A percentile compares a stretch with the other conserved stretches of the same genome.
phyloP scores from a whole-genome alignment of 2,797 vertebrate species.

The Poeciliopsis paucimaculata region DNA sequence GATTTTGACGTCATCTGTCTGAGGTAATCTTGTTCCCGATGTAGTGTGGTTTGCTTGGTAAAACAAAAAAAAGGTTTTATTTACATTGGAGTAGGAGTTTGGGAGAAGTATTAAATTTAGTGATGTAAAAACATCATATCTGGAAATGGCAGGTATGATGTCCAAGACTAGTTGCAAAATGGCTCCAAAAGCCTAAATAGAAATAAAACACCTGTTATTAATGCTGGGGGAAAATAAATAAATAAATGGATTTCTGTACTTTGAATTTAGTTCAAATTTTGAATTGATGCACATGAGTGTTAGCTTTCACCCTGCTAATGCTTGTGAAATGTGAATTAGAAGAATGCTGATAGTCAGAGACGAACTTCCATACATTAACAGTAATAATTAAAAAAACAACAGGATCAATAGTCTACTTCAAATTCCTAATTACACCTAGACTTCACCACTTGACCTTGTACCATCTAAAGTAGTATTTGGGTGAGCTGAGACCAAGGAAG shows the following conservation, averaged over 20 bases:
- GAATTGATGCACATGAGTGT: not conserved
- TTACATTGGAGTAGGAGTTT: not conserved
- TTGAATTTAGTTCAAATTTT: not conserved
- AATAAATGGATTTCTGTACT: not conserved
- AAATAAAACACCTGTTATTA: not conserved
- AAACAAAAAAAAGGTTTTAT: not conserved
- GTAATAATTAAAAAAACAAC: not conserved
- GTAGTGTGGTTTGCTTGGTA: no score
- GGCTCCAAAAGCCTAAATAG: not conserved
- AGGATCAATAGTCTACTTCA: not conserved
- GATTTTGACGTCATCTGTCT: not conserved
- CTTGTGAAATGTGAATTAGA: not conserved
- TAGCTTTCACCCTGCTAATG: not conserved
- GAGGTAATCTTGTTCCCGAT: no score
- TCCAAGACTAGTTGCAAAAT: not conserved
- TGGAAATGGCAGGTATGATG: not conserved
- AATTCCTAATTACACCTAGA: not conserved
- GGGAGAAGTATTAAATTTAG: not conserved
- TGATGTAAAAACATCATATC: not conserved
- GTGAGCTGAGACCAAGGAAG: conserved; percentile 35
- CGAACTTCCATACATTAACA: not conserved
- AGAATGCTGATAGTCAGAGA: not conserved
- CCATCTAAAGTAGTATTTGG: not conserved
- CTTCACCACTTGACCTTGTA: not conserved
- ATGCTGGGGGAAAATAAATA: not conserved